A percentile compares a stretch with the other conserved stretches of the same genome.
These are phyloP conservation scores for Drosophila varians DNA, from an alignment of 1,140 invertebrate genomes.

Conservation along the genomic window DNA sequence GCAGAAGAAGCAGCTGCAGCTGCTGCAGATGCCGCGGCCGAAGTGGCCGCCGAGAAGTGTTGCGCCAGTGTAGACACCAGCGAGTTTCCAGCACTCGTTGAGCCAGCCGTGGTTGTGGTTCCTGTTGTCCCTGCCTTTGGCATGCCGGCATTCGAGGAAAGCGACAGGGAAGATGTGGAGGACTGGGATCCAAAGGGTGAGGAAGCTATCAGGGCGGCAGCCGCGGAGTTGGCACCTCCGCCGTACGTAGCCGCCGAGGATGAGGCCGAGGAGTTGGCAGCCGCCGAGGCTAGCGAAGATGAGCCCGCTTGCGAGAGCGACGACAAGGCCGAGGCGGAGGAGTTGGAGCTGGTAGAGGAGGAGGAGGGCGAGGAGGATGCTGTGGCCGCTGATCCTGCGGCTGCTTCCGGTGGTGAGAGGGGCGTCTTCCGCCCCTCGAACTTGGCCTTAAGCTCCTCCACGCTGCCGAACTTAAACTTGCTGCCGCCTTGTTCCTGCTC, in stretches of 20 bases:
- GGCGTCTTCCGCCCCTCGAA: slow-evolving; percentile 75
- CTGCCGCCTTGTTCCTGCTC: slow-evolving; percentile 19
- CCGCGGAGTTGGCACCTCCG: slow-evolving; percentile 64
- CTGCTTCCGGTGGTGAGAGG: slow-evolving; percentile 64
- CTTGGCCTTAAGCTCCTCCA: slow-evolving; percentile 79
- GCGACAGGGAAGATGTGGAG: slow-evolving; percentile 64
- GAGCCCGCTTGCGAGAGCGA: slow-evolving; percentile 65
- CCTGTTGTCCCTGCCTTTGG: slow-evolving; percentile 27
- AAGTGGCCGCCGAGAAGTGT: slow-evolving; percentile 69
- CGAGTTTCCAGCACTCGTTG: slow-evolving; percentile 31
- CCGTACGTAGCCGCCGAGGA: slow-evolving; percentile 71
- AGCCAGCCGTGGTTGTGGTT: slow-evolving; percentile 2
- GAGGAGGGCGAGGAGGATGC: slow-evolving; percentile 72
- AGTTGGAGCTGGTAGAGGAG: slow-evolving; percentile 72
- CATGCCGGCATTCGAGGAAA: slow-evolving; percentile 57
- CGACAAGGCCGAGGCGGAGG: slow-evolving; percentile 67
- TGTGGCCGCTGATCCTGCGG: slow-evolving; percentile 24
- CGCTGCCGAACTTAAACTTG: slow-evolving; percentile 73
- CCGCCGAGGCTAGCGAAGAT: slow-evolving; percentile 54
- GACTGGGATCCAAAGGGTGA: slow-evolving; percentile 67
- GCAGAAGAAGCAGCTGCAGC: slow-evolving; percentile 42
- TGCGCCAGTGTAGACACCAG: slow-evolving; percentile 77
- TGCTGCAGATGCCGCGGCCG: slow-evolving; percentile 47
- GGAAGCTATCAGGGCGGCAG: slow-evolving; percentile 61
- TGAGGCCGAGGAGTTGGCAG: slow-evolving; percentile 54